phyloP scores from a whole-genome alignment of 2,113 vertebrate species.

The Leptobrachium leishanense region DNA sequence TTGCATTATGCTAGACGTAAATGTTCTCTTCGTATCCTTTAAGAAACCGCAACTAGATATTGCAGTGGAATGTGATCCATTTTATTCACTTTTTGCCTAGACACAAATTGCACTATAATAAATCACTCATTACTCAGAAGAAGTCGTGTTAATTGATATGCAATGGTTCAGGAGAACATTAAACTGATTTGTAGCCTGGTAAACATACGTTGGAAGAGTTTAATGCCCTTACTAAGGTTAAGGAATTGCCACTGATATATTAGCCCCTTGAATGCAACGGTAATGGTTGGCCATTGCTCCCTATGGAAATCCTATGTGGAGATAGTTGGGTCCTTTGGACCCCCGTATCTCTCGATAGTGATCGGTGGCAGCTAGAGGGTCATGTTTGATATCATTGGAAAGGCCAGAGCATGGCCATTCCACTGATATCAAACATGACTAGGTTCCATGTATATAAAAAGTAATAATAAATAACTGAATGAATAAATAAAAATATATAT shows the following conservation, averaged over 20 bases:
- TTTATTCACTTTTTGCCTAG: conserved; percentile 52
- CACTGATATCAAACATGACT: too few species aligned
- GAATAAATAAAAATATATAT: too few species aligned
- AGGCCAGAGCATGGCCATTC: too few species aligned
- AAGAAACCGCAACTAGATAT: conserved; percentile 49
- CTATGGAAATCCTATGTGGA: too few species aligned
- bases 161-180: conserved; percentile 46
- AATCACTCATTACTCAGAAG: conserved; percentile 44
- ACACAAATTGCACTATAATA: conserved; percentile 21
- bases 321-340: too few species aligned
- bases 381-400: too few species aligned
- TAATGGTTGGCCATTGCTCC: too few species aligned
- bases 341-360: too few species aligned
- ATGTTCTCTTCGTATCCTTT: conserved; percentile 38
- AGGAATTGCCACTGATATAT: conserved; percentile 18
- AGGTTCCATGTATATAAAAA: too few species aligned
- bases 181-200: background rate
- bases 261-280: too few species aligned
- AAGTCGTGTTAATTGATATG: conserved; percentile 41
- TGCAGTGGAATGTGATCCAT: conserved; percentile 52
- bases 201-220: background rate
- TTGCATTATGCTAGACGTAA: conserved; percentile 30
- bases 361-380: too few species aligned
- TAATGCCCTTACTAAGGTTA: conserved; percentile 4
- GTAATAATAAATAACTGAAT: too few species aligned